Conservation (phyloP, 2,797 vertebrate genomes). For the Emys orbicularis region DNA sequence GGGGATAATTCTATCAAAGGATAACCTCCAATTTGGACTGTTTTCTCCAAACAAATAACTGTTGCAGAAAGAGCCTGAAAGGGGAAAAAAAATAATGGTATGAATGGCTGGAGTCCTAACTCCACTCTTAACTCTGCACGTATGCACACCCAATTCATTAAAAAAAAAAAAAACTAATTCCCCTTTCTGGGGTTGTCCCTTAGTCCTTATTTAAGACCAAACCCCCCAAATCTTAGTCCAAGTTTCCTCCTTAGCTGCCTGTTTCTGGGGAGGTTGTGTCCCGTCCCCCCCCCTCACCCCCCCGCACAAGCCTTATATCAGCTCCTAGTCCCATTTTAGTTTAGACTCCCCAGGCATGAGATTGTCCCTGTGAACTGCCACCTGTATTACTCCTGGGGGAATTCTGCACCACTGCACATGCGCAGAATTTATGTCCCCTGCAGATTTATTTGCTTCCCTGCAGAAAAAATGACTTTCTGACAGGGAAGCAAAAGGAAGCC, state of each 20-base stretch:
- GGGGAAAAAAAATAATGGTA: neutral
- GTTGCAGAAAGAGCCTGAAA: neutral
- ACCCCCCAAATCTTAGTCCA: neutral
- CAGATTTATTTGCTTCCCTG: too few species aligned
- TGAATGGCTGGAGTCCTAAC: neutral
- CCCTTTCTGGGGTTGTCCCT: too few species aligned
- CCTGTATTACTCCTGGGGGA: too few species aligned
- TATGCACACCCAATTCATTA: accelerated
- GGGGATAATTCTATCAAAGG: neutral
- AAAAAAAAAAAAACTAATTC: neutral
- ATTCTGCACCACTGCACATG: too few species aligned
- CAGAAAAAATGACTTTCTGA: too few species aligned
- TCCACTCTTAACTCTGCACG: neutral
- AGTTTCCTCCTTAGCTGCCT: neutral
- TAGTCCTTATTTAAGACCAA: neutral
- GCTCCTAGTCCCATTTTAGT: neutral
- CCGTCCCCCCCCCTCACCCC: accelerated
- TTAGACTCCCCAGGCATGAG: neutral
- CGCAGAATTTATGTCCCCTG: too few species aligned
- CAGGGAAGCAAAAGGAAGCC: too few species aligned
- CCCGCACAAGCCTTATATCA: neutral
- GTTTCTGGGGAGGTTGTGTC: too few species aligned
- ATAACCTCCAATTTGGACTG: neutral
- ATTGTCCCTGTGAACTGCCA: too few species aligned
- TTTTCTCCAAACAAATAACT: neutral